Percentiles rank a stretch among this genome's conserved stretches.
These are phyloP conservation scores for Lasioglossum morio DNA, from an alignment of 2,888 invertebrate species.

Conservation along the genomic window DNA sequence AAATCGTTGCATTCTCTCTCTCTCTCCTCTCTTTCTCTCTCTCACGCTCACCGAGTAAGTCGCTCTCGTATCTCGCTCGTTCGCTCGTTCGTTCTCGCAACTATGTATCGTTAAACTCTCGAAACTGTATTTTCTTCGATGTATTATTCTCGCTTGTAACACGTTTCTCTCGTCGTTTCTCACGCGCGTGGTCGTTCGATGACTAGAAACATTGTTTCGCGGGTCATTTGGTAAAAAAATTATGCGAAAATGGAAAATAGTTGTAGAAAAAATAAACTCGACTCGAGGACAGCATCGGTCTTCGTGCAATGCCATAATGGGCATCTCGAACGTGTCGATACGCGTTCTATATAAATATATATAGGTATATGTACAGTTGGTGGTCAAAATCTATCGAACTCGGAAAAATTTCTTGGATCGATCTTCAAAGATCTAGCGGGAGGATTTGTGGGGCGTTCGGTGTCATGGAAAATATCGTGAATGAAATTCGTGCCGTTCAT, in stretches of 20 bases:
- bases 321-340: neutral
- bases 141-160: slow-evolving; percentile 47
- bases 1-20: slow-evolving; percentile 68
- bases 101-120: slow-evolving; percentile 46
- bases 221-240: slow-evolving; percentile 83
- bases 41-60: slow-evolving; percentile 11
- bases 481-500: neutral
- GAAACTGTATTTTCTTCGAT: slow-evolving; percentile 50
- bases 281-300: slow-evolving; percentile 55
- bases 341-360: neutral
- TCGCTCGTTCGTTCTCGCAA: slow-evolving; percentile 10
- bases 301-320: slow-evolving; percentile 22
- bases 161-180: slow-evolving; percentile 56
- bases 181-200: slow-evolving; percentile 70
- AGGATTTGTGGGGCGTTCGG: neutral
- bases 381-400: neutral
- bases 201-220: slow-evolving; percentile 83
- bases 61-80: slow-evolving; percentile 59
- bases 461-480: neutral
- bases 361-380: neutral
- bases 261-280: slow-evolving; percentile 79
- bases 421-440: neutral
- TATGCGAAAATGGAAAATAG: slow-evolving; percentile 79
- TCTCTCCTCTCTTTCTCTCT: slow-evolving; percentile 26
- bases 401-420: neutral